These are phyloP conservation scores for Trichogramma evanescens DNA, from an alignment of 2,888 invertebrate species.

Conservation along the genomic window DNA sequence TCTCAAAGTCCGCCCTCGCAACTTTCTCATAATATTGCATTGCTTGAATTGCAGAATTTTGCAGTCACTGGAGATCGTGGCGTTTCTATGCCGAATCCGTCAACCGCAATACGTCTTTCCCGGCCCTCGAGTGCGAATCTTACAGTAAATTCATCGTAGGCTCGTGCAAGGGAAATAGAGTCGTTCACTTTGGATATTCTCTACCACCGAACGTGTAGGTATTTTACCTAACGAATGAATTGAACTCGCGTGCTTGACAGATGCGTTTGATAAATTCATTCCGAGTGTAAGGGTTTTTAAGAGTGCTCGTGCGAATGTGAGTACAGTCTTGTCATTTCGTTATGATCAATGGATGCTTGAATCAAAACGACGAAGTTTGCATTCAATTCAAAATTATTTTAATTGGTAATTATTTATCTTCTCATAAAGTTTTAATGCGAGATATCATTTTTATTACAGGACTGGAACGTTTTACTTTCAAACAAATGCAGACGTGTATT, in stretches of 20 bases:
- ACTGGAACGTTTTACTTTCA: conserved; percentile 21
- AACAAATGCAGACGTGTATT: conserved; percentile 17
- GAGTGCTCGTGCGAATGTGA: no score
- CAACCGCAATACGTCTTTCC: conserved; percentile 37
- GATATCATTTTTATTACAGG: conserved; percentile 12
- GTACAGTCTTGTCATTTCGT: background rate
- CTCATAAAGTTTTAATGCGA: background rate
- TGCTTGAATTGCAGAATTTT: conserved; percentile 42
- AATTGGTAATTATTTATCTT: background rate
- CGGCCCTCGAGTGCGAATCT: conserved; percentile 30
- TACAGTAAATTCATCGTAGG: conserved; percentile 16
- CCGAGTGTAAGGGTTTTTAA: no score
- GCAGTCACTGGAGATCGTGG: conserved; percentile 52
- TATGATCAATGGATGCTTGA: background rate
- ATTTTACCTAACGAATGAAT: background rate
- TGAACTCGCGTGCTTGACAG: no score
- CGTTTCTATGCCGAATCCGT: conserved; percentile 49
- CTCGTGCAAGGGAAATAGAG: conserved; percentile 22
- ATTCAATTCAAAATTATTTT: background rate
- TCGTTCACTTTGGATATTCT: conserved; percentile 28
- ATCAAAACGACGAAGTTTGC: background rate
- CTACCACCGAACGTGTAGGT: conserved; percentile 27
- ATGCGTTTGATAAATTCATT: no score
- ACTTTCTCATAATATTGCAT: background rate
- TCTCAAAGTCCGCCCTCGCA: background rate